phyloP scores from a whole-genome alignment of 2,113 vertebrate genomes.

The Nothocercus nigrocapillus region DNA sequence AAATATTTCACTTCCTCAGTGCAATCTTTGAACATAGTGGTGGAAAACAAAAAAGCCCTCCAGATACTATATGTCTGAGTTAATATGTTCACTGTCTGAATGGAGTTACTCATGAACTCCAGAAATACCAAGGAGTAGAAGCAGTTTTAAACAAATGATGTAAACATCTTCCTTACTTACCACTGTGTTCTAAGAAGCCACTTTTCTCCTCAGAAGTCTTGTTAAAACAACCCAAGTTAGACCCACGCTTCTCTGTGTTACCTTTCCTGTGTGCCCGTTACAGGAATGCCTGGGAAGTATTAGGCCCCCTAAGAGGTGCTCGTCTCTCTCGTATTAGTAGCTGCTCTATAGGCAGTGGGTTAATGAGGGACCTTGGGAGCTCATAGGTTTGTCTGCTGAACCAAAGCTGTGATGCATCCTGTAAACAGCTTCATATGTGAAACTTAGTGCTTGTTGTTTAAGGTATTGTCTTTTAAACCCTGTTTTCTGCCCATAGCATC shows the following conservation, averaged over 20 bases:
- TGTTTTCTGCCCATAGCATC: not conserved
- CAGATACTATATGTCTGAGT: not conserved
- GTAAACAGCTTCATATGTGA: not conserved
- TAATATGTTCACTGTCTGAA: not conserved
- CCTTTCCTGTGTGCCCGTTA: not conserved
- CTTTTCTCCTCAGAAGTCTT: not conserved
- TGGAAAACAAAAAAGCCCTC: not conserved
- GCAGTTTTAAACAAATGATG: not conserved
- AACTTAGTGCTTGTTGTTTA: not conserved
- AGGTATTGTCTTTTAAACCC: not conserved
- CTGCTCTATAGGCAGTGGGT: not conserved
- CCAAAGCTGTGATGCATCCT: not conserved
- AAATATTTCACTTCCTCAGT: constrained; percentile 3
- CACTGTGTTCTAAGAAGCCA: not conserved
- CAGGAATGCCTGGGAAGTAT: not conserved
- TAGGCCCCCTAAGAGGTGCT: constrained; percentile 7
- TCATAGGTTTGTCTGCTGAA: not conserved
- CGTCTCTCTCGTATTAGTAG: constrained; percentile 49
- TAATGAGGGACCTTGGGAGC: not conserved
- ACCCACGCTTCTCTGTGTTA: not conserved
- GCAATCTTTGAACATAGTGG: not conserved
- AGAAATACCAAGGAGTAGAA: not conserved
- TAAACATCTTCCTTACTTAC: not conserved
- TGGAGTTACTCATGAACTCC: not conserved
- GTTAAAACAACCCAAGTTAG: not conserved